Conservation (phyloP, 2,113 vertebrate genomes). For the Oncorhynchus clarkii region DNA sequence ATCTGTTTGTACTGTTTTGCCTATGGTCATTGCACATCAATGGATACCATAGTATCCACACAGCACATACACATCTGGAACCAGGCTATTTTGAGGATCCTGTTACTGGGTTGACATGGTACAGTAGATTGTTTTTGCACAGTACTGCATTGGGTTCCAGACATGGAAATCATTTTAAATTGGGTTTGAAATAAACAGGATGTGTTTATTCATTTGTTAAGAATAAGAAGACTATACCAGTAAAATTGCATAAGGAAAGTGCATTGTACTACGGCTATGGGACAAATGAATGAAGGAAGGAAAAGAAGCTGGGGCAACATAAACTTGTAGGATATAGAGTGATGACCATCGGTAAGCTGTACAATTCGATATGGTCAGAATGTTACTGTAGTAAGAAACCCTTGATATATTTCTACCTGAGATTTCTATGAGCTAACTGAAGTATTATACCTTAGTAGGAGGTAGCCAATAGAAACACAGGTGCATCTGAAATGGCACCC, state of each 20-base stretch:
- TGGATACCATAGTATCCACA: too few relatives aligned
- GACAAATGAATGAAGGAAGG: conserved; percentile 14
- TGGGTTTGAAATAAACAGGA: neutral
- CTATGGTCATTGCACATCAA: too few relatives aligned
- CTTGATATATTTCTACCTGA: conserved; percentile 44
- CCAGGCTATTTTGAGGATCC: neutral
- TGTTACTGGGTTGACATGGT: conserved; percentile 9
- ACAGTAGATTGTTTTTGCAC: neutral
- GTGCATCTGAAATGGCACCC: too few relatives aligned
- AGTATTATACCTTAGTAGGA: conserved; percentile 35
- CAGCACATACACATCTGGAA: too few relatives aligned
- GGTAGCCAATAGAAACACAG: conserved; percentile 41
- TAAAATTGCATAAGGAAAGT: conserved; percentile 11
- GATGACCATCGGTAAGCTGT: conserved; percentile 22
- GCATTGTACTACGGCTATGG: conserved; percentile 11
- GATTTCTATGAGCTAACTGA: conserved; percentile 2
- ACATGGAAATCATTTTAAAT: neutral
- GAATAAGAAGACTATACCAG: conserved; percentile 15
- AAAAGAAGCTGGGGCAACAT: conserved; percentile 8
- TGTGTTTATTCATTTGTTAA: conserved; percentile 53
- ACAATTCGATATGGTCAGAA: conserved; percentile 38
- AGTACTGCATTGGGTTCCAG: neutral
- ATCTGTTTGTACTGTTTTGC: too few relatives aligned
- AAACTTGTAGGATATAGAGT: neutral
- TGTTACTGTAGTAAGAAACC: conserved; percentile 42